Evolutionary conservation across 2,113 vertebrate species (phyloP), one percentile per base, ranked within the genome.

Genomic region (Catharus bicknelli): DNA sequence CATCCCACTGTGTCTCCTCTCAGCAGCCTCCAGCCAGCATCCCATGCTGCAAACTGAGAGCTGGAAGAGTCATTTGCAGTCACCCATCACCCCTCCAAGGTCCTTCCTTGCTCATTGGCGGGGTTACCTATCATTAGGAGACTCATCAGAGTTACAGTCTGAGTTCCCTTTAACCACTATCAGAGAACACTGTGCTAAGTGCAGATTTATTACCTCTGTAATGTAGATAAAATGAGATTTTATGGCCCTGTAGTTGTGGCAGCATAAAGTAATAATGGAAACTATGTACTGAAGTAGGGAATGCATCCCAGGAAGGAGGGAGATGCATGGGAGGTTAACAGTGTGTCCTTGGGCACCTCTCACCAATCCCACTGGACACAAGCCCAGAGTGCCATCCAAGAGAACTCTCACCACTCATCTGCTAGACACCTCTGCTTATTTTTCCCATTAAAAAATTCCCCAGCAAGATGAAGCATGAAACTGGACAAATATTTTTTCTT

Each of bases 161-260:
- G 66, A 79, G 68, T 43, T 87, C 47, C 67, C 86, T 80, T 68
- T 69, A 89, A 74, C 62, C 48, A 18, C 87, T 45, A 80, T 66
- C 82, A 58, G 63, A 69, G 63, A 69, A 69, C 42, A 51, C 74
- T 16, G 17, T 7, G 58, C 59, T 75, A 85, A 91, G 89, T 16
- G 63, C 54, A 87, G 86, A 94, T 94, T 96, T 93, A 93, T 90
- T 89, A 87, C 63, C 55, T 85, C 89, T 67, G 57, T 89, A 94
- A 94, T n/a, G 38, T 81, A 87, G 87, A 94, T 85, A 94, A 94
- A 96, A 92, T 80, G 84, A 91, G 78, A 83, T 91, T 94, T 95
- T 95, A 95, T 91, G 92, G 88, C 81, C 48, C 83, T 22, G 42
- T 92, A 90, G 90, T 69, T 25, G 78, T 93, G 70, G 86, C 89